Evolutionary conservation across 2,797 vertebrate species (phyloP), one percentile per base, ranked within the genome.

Genomic region (Lepus oiostolus): DNA sequence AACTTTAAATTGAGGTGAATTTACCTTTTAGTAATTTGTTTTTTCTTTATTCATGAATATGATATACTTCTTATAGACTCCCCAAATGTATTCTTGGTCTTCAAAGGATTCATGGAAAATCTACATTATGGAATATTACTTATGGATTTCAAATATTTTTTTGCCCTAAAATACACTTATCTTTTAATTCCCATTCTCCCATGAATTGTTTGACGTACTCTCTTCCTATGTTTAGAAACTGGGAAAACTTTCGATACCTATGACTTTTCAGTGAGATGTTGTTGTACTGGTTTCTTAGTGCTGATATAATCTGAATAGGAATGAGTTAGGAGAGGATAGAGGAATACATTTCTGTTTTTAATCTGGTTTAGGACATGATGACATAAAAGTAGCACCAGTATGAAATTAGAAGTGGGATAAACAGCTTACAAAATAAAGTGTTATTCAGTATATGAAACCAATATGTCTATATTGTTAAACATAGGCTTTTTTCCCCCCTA

Each of bases 361-460:
- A 58, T 90, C 52, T 89, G 58, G 22, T n/a, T 94, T 90, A 82
- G 58, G 52, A 75, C 32, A 88, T 95, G 75, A 4, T 77, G 35
- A 70, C 58, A 30, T 90, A 50, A 95, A 93, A 83, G 72, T 58
- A 91, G 52, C 68, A 7, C 68, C 62, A 60, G 3, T 74, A 75
- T 32, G 32, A 97, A 90, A 50, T 80, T 91, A 93, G 26, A 95
- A 68, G 4, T 38, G 84, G 67, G 26, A 82, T 76, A 92, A 90
- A 71, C 82, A 70, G 35, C 2, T 79, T 92, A 10, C n/a, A 32
- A 90, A 74, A 28, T 83, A 87, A 90, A 80, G 14, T 76, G 7
- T 76, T 91, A 21, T 74, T 38, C 1, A 86, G 8, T 82, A 79
- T 79, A 87, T 76, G 71, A 95, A 93, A 84, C 50, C 7, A 60